Base-by-base conservation (phyloP, 2,113 vertebrate genomes). In the Tachuris rubrigastra region DNA sequence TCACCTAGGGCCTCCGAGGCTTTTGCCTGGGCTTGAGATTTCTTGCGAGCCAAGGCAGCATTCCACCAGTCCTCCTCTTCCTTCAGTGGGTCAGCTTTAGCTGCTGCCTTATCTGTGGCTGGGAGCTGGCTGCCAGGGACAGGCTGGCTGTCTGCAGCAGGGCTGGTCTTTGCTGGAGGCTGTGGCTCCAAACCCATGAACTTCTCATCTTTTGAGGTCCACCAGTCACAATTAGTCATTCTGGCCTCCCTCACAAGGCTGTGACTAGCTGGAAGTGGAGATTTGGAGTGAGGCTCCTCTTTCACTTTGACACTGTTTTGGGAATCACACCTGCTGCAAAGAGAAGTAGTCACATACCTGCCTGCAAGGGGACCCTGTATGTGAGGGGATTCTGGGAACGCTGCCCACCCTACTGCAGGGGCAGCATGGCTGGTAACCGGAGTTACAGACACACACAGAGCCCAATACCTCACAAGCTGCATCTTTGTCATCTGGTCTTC, bases 311-410 rank as follows among this genome's bases (percentile, higher is more conserved):
- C 95, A 72, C 96, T 80, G 30, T 98, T 98, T 72, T 99, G 98
- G 3, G 98, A 96, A 37, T 98, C 98, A 97, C 99, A 99, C 96
- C 99, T 99, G 93, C 60, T 99, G 90, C 62, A 87, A 96, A 30
- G 79, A 90, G 72, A 92, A n/a, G 91, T 60, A 53, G n/a, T 27
- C 11, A 3, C 20, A 41, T 15, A n/a, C 10, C n/a, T 17, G 56
- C 37, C 41, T 16, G 60, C 1, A 1, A 60, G 21, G 9, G 66
- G 47, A 75, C 19, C 8, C 24, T 41, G 75, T 23, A 46, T 6
- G 49, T 1, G 1, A 50, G 67, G 31, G 59, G 41, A 68, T 12
- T 3, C 10, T 9, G 6, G 31, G 46, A 49, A 39, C n/a, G 11
- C 59, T 14, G 13, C 16, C 39, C 35, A 27, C 42, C 44, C 19